Conservation (phyloP, 2,113 vertebrate genomes). For the Seriola dumerili region DNA sequence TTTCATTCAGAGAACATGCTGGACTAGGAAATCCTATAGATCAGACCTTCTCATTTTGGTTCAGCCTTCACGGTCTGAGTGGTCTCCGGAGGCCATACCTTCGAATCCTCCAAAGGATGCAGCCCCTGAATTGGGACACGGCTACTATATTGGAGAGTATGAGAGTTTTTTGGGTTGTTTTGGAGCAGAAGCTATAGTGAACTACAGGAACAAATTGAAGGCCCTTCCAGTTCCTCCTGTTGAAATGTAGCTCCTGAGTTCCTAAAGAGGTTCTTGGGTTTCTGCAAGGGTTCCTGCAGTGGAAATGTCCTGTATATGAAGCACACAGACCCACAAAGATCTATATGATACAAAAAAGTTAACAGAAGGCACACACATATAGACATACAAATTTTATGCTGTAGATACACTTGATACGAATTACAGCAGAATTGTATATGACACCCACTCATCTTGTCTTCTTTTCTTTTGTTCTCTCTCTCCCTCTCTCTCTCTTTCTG, state of each 20-base stretch:
- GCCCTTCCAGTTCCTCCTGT: not conserved
- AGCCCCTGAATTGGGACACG: too few relatives aligned
- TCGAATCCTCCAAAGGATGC: too few relatives aligned
- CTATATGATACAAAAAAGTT: not conserved
- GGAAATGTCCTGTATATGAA: not conserved
- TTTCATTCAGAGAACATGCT: too few relatives aligned
- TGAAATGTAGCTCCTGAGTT: not conserved
- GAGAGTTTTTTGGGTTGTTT: not conserved
- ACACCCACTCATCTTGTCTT: conserved; percentile 14
- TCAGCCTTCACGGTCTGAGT: too few relatives aligned
- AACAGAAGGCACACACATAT: not conserved
- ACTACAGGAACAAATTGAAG: not conserved
- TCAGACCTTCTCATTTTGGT: too few relatives aligned
- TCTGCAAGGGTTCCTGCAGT: not conserved
- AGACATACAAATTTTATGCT: conserved; percentile 1
- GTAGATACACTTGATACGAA: not conserved
- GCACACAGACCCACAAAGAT: not conserved
- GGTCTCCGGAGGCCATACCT: too few relatives aligned
- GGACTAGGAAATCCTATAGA: too few relatives aligned
- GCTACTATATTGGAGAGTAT: not conserved
- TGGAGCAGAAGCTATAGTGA: not conserved
- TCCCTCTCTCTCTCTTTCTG: not conserved
- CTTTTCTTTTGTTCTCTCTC: not conserved
- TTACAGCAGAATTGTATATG: not conserved
- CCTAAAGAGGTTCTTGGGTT: not conserved